Conservation (phyloP, 1,140 invertebrate genomes). For the Eurosta solidaginis region DNA sequence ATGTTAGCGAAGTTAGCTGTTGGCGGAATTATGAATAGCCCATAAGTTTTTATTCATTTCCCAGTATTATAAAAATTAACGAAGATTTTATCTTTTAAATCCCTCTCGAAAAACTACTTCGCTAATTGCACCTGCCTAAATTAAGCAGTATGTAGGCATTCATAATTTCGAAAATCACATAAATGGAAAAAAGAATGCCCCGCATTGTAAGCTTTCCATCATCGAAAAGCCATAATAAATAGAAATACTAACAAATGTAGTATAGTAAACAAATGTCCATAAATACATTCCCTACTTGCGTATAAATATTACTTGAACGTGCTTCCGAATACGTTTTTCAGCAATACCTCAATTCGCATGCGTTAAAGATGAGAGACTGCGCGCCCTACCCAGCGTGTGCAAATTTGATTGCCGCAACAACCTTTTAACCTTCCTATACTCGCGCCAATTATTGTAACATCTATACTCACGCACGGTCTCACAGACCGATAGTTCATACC, state of each 20-base stretch:
- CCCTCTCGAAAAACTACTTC: not conserved
- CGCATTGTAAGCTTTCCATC: constrained; percentile 6
- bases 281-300: not conserved
- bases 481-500: too few species aligned
- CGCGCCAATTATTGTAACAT: too few species aligned
- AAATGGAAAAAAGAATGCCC: not conserved
- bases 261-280: not conserved
- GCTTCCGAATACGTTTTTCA: constrained; percentile 21
- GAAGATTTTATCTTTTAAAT: not conserved
- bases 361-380: not conserved
- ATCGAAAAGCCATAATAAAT: constrained; percentile 2
- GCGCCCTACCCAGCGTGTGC: not conserved
- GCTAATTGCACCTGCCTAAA: constrained; percentile 14
- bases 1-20: too few species aligned
- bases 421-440: too few species aligned
- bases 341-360: not conserved
- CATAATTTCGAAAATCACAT: not conserved
- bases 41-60: too few species aligned
- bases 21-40: too few species aligned
- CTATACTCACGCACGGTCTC: too few species aligned
- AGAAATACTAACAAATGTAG: not conserved
- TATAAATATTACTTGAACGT: not conserved
- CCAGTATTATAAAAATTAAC: too few species aligned
- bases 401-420: not conserved
- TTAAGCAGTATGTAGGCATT: constrained; percentile 10